A percentile compares a stretch with the other conserved stretches of the same genome.
phyloP scores from a whole-genome alignment of 2,888 invertebrate genomes.

The Tachystola acroxantha region DNA sequence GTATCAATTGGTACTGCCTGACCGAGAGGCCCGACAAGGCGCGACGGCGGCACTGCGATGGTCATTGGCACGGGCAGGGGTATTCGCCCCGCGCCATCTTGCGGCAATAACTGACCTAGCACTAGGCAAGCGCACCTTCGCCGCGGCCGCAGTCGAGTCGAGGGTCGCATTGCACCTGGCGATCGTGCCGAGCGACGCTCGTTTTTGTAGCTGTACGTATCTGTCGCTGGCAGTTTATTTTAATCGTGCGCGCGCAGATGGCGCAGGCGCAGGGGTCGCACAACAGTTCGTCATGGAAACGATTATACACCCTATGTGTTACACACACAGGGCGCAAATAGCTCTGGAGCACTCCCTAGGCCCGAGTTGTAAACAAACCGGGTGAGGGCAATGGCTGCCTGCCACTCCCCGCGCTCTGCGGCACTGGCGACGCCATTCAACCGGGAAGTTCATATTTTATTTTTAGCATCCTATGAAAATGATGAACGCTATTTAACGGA shows the following conservation, averaged over 20 bases:
- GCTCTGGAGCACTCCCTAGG: constrained; percentile 31
- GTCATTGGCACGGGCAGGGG: constrained; percentile 50
- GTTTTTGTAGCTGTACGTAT: constrained; percentile 45
- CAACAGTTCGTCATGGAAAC: constrained; percentile 18
- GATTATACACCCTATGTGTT: constrained; percentile 50
- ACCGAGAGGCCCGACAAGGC: constrained; percentile 43
- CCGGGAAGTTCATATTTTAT: constrained; percentile 76
- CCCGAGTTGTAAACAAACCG: constrained; percentile 73
- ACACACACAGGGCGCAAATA: constrained; percentile 49
- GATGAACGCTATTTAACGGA: constrained; percentile 32
- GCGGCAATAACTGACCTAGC: constrained; percentile 64
- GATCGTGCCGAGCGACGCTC: constrained; percentile 31
- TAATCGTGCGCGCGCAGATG: constrained; percentile 70
- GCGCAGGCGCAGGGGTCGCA: constrained; percentile 60
- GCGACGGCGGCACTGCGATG: constrained; percentile 50
- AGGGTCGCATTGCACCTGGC: constrained; percentile 64
- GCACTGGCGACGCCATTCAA: constrained; percentile 68
- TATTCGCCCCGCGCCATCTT: constrained; percentile 40
- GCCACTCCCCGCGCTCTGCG: constrained; percentile 64
- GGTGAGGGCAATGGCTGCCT: constrained; percentile 74
- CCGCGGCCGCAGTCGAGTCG: constrained; percentile 34
- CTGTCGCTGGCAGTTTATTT: constrained; percentile 68
- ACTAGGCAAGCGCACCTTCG: constrained; percentile 55
- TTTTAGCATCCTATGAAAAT: constrained; percentile 67
- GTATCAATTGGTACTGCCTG: constrained; percentile 15